Conservation (phyloP, 2,797 vertebrate species). For the Poeciliopsis paucimaculata region DNA sequence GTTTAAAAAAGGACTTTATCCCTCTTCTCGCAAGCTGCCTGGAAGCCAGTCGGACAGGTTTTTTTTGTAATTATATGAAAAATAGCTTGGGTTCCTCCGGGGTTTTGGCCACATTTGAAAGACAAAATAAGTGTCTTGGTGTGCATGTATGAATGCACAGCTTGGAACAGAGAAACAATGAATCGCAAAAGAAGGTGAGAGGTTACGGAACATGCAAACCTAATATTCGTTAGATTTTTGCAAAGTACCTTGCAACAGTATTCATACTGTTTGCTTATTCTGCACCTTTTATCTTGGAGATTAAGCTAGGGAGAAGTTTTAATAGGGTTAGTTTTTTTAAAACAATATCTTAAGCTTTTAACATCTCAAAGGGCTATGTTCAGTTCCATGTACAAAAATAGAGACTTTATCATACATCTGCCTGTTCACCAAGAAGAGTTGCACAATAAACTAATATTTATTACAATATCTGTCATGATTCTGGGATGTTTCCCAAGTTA, state of each 20-base stretch:
- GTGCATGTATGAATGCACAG: constrained; percentile 27
- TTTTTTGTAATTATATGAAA: constrained; percentile 82
- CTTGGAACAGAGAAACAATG: constrained; percentile 21
- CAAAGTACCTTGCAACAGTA: not conserved
- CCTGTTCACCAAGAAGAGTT: not conserved
- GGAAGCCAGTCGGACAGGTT: constrained; percentile 81
- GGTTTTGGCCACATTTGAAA: constrained; percentile 72
- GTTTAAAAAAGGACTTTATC: constrained; percentile 50
- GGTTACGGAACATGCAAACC: not conserved
- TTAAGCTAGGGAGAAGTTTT: not conserved
- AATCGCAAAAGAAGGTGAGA: constrained; percentile 1
- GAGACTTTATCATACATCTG: not conserved
- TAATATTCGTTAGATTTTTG: constrained; percentile 7
- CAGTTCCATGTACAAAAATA: not conserved
- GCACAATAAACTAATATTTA: not conserved
- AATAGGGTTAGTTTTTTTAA: not conserved
- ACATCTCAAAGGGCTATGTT: not conserved
- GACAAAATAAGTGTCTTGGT: constrained; percentile 54
- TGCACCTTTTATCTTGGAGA: too few relatives aligned
- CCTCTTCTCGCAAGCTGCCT: constrained; percentile 62
- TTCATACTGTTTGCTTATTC: not conserved
- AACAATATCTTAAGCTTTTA: not conserved
- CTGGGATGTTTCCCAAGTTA: too few relatives aligned
- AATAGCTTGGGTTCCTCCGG: constrained; percentile 77
- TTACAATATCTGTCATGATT: too few relatives aligned